A percentile compares a stretch with the other conserved stretches of the same genome.
Conservation (phyloP, 2,797 vertebrate genomes). For the Enteromius viviparus region DNA sequence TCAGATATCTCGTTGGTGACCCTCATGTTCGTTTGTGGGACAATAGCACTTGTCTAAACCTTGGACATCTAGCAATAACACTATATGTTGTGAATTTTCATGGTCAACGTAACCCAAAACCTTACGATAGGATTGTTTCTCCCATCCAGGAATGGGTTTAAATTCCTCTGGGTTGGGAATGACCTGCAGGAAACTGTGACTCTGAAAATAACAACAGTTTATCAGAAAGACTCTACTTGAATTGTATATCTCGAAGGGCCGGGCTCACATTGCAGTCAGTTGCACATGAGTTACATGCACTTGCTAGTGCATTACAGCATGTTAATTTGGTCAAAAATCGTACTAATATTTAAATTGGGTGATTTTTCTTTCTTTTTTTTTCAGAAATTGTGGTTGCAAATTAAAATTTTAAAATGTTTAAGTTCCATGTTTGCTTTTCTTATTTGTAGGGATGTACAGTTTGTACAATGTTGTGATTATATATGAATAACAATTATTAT, state of each 20-base stretch:
- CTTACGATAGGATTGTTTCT: conserved; percentile 13
- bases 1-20: conserved; percentile 5
- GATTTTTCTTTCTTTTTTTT: too few relatives aligned
- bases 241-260: background rate
- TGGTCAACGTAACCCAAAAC: background rate
- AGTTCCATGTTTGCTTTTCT: background rate
- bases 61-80: background rate
- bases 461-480: background rate
- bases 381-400: background rate
- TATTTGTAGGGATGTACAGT: background rate
- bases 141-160: background rate
- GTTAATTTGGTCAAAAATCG: background rate
- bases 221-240: background rate
- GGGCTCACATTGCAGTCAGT: background rate
- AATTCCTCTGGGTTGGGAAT: conserved; percentile 13
- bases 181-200: background rate
- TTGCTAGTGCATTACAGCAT: background rate
- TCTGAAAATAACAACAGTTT: background rate
- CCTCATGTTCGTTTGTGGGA: background rate
- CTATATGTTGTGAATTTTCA: conserved; percentile 27
- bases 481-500: background rate
- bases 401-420: background rate
- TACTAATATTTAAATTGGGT: too few relatives aligned
- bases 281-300: background rate
- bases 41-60: conserved; percentile 37